These are phyloP conservation scores for Bufo gargarizans DNA, from an alignment of 2,113 vertebrate genomes.

Conservation along the genomic window DNA sequence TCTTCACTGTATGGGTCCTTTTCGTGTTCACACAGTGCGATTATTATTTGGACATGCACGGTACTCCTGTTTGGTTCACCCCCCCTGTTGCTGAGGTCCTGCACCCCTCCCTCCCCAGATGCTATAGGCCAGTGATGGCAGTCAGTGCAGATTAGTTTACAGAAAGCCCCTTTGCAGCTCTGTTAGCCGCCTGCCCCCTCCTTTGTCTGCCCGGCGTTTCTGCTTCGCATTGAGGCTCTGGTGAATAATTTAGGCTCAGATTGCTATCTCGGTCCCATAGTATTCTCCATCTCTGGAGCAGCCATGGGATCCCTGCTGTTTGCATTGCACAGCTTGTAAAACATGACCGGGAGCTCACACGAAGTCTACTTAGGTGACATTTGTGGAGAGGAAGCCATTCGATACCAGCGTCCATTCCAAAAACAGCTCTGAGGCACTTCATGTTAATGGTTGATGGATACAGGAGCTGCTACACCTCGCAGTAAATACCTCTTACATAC, in stretches of 20 bases:
- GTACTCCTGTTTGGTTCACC: not conserved
- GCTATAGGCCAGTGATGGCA: not conserved
- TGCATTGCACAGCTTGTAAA: slow-evolving; percentile 54
- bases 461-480: not conserved
- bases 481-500: no score
- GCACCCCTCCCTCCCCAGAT: not conserved
- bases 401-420: slow-evolving; percentile 10
- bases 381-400: slow-evolving; percentile 2
- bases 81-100: no score
- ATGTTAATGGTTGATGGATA: not conserved
- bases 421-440: not conserved
- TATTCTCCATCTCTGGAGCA: slow-evolving; percentile 25
- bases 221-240: slow-evolving; percentile 32
- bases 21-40: not conserved
- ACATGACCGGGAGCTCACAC: slow-evolving; percentile 32
- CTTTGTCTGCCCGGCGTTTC: slow-evolving; percentile 49
- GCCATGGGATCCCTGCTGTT: slow-evolving; percentile 53
- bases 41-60: not conserved
- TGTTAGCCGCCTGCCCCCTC: slow-evolving; percentile 34
- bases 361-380: slow-evolving; percentile 45
- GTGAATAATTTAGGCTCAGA: slow-evolving; percentile 56
- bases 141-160: slow-evolving; percentile 38
- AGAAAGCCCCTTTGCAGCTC: slow-evolving; percentile 11
- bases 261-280: slow-evolving; percentile 49
- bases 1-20: not conserved